Evolutionary conservation across 2,888 invertebrate species (phyloP).

Genomic region (Hermaeophaga mercurialis): DNA sequence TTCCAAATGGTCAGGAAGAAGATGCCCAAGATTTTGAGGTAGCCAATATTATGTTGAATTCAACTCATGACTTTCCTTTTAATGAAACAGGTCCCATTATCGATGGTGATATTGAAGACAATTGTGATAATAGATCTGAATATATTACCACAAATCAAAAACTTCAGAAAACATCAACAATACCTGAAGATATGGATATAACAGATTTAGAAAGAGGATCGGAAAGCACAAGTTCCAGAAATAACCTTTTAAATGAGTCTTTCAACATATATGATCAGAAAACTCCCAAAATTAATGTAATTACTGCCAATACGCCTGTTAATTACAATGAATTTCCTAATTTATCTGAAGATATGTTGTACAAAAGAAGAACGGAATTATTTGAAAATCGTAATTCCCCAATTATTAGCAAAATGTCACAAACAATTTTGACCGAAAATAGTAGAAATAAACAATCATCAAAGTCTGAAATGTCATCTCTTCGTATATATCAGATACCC

Average conservation of each 20-base stretch:
- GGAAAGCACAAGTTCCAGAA: neutral
- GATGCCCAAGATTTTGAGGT: conserved; percentile 28
- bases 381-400: neutral
- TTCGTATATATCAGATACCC: conserved; percentile 10
- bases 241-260: conserved; percentile 12
- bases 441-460: conserved; percentile 17
- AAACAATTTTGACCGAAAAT: neutral
- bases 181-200: conserved; percentile 16
- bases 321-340: conserved; percentile 5
- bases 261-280: conserved; percentile 19
- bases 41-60: conserved; percentile 5
- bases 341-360: neutral
- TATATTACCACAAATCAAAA: neutral
- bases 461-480: conserved; percentile 24
- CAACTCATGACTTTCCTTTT: conserved; percentile 33
- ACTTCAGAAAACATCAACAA: neutral
- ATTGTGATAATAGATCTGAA: neutral
- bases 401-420: neutral
- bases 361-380: neutral
- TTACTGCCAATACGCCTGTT: neutral
- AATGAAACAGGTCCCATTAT: conserved; percentile 37
- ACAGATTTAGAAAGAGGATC: neutral
- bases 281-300: conserved; percentile 25
- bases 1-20: neutral
- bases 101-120: conserved; percentile 18